Evolutionary conservation across 37 sponge, comb jelly and placozoan species (phyloP), one percentile per base, ranked within the genome.

Genomic region (Tethya wilhelma): DNA sequence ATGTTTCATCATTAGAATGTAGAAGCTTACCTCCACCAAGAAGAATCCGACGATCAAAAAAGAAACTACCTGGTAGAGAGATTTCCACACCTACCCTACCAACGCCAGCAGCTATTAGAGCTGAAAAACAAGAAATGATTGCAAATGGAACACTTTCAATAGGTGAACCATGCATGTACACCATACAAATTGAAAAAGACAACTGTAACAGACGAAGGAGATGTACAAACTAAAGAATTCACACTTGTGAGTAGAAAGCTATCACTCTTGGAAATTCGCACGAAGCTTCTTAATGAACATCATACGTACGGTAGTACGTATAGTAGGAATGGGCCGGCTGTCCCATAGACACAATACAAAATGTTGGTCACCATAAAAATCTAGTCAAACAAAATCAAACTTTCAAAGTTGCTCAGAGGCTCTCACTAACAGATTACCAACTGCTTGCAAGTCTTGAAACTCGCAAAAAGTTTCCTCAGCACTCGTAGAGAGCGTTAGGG

Each of bases 221-320:
- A 32, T 44, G 8, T 78, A 43, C 31, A 64, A 49, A 25, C 4
- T 44, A 38, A 25, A 20, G 49, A 66, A 40, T 44, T 34, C 32
- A 40, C 36, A 43, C 49, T 78, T 22, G 39, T 60, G 42, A 73
- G 82, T 14, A 45, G 82, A 72, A 82, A 82, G 59, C 37, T 82
- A 12, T 45, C 73, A 26, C 64, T 82, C 14, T 37, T 72, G 17
- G 73, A 82, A 38, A 59, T 82, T 12, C 22, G 82, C n/a, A 14
- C 38, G 64, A 46, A 82, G 11, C 62, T 81, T 4, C 44, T 81
- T 29, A 34, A 70, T 31, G 22, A 62, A 38, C 71, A 82, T 36
- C n/a, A n/a, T n/a, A n/a, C n/a, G n/a, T n/a, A n/a, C n/a, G n/a
- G n/a, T n/a, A n/a, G n/a, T n/a, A n/a, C n/a, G n/a, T n/a, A n/a